Evolutionary conservation across 2,888 invertebrate genomes (phyloP).

Genomic region (Alcis repandata): DNA sequence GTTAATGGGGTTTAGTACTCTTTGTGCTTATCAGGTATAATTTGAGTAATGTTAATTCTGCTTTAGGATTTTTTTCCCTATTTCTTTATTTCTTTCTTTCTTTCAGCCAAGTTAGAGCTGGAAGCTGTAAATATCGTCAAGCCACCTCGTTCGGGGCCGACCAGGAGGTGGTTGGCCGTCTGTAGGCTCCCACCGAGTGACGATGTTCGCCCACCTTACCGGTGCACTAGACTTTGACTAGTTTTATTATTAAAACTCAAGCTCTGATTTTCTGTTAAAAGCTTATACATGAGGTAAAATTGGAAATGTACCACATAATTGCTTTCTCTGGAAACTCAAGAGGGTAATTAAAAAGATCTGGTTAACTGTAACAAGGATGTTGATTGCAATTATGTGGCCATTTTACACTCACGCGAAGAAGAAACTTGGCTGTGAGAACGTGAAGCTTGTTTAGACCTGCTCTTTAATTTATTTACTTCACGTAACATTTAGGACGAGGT

Average conservation of each 20-base stretch:
- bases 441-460: neutral
- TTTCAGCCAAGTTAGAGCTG: too few relatives aligned
- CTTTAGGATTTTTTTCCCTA: too few relatives aligned
- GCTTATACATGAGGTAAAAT: neutral
- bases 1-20: constrained; percentile 21
- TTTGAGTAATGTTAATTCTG: neutral
- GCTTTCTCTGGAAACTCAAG: neutral
- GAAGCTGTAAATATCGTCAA: too few relatives aligned
- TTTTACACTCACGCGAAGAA: neutral
- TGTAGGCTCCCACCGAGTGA: too few relatives aligned
- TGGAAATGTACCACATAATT: neutral
- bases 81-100: too few relatives aligned
- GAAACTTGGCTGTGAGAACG: neutral
- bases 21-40: neutral
- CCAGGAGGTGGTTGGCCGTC: too few relatives aligned
- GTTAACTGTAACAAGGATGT: constrained; percentile 9
- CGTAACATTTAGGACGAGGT: neutral
- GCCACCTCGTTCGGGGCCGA: too few relatives aligned
- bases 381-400: neutral
- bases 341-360: constrained; percentile 10
- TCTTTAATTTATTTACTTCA: neutral
- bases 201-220: too few relatives aligned
- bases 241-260: too few relatives aligned
- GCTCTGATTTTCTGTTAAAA: neutral
- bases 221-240: too few relatives aligned